phyloP scores from a whole-genome alignment of 2,797 vertebrate genomes.

The Bradypodion pumilum region DNA sequence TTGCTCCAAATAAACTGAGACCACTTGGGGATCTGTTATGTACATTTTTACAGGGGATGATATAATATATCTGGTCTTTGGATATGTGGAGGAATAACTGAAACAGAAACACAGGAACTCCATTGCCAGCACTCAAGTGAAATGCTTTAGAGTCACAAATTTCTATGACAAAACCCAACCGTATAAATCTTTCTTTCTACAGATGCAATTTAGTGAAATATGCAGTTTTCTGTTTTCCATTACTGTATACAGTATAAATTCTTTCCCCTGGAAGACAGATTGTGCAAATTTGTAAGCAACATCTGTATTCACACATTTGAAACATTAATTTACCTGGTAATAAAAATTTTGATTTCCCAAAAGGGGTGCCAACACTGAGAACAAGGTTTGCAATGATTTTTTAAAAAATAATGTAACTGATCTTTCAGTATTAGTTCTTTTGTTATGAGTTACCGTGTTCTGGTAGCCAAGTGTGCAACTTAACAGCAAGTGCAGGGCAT shows the following conservation, averaged over 20 bases:
- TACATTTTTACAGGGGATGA: conserved; percentile 48
- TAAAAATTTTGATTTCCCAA: conserved; percentile 83
- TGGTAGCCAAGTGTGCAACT: conserved; percentile 77
- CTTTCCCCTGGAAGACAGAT: conserved; percentile 76
- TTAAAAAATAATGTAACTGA: conserved; percentile 76
- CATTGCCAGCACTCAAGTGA: conserved; percentile 64
- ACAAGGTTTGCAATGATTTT: conserved; percentile 51
- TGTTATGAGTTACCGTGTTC: conserved; percentile 74
- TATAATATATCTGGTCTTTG: conserved; percentile 63
- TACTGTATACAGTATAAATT: conserved; percentile 82
- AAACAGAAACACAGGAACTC: conserved; percentile 59
- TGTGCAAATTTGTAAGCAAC: conserved; percentile 79
- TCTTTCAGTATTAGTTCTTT: conserved; percentile 76
- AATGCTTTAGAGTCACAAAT: conserved; percentile 70
- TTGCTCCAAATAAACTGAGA: conserved; percentile 35
- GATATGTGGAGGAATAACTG: conserved; percentile 68
- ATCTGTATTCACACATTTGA: conserved; percentile 80
- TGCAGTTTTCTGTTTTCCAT: conserved; percentile 80
- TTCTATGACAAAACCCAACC: conserved; percentile 73
- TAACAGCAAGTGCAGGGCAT: conserved; percentile 76
- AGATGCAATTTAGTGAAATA: conserved; percentile 81
- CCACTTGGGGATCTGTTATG: conserved; percentile 59
- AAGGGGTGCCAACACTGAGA: conserved; percentile 75
- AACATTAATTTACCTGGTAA: conserved; percentile 80
- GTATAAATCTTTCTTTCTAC: conserved; percentile 75